Evolutionary conservation across 1,140 invertebrate species (phyloP), one percentile per base, ranked within the genome.

Genomic region (Hirudo medicinalis): DNA sequence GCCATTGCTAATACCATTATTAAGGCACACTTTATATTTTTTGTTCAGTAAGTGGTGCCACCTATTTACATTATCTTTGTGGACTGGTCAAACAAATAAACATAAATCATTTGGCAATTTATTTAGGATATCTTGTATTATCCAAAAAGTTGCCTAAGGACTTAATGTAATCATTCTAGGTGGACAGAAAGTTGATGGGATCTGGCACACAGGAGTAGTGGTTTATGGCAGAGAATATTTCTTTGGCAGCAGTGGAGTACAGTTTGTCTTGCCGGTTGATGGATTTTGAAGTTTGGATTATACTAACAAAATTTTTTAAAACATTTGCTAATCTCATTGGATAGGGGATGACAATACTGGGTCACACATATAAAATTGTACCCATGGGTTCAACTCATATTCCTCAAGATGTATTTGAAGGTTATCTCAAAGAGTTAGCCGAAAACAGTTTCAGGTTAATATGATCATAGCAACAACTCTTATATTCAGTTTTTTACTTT

Each of bases 161-260:
- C 19, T 63, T 63, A 25, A 11, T 22, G 1, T 22, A n/a, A 13
- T 63, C 29, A 22, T 63, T 63, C 20, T 22, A 63, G 29, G 29
- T 32, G 57, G 57, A 63, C 22, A 63, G 57, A 22, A 22, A 25
- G 20, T 63, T 9, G 57, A 22, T 19, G 57, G 57, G 6, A 32
- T 63, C 22, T 63, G 57, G 57, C 57, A 63, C 57, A 63, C 57
- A 25, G 57, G 57, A 25, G 57, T 63, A 32, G 57, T 63, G 3
- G 57, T 63, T 32, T 63, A 63, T 22, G 57, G 57, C 57, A 63
- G 22, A 25, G 57, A 63, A 63, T 63, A 63, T 63, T 63, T 19
- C 20, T 63, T 63, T 22, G 57, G 57, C 29, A 63, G 22, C 29
- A 13, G 17, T 9, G 57, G 57, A 3, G 19, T 63, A 11, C 11